Percentiles rank a stretch among this genome's conserved stretches.
These are phyloP conservation scores for Listrodromus nycthemerus DNA, from an alignment of 2,888 invertebrate species.

Conservation along the genomic window DNA sequence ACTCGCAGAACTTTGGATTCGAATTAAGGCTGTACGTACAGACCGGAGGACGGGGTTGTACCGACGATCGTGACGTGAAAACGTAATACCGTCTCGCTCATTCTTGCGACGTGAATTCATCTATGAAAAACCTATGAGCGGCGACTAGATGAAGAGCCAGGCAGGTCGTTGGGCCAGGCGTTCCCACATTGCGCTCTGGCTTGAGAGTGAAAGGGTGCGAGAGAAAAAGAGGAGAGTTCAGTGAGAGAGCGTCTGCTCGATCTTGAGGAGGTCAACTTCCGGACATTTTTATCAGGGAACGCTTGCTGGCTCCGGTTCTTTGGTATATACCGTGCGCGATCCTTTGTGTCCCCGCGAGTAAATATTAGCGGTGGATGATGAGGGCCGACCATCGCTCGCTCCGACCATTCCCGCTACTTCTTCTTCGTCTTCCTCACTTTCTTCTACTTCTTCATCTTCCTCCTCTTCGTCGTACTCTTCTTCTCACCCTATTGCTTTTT, in stretches of 20 bases:
- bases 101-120: constrained; percentile 48
- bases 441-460: constrained; percentile 58
- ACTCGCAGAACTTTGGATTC: constrained; percentile 18
- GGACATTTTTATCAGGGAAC: constrained; percentile 75
- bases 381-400: constrained; percentile 69
- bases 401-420: constrained; percentile 57
- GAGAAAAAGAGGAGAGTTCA: constrained; percentile 44
- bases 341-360: constrained; percentile 79
- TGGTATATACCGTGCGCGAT: constrained; percentile 62
- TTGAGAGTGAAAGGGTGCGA: constrained; percentile 30
- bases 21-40: constrained; percentile 35
- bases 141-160: constrained; percentile 31
- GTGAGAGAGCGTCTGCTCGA: constrained; percentile 53
- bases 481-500: constrained; percentile 13
- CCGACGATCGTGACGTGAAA: constrained; percentile 22
- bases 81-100: constrained; percentile 16
- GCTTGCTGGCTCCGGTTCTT: constrained; percentile 67
- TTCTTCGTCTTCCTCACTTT: constrained; percentile 56
- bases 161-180: neutral
- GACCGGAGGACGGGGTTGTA: constrained; percentile 22
- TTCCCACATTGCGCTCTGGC: constrained; percentile 25
- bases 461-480: constrained; percentile 21
- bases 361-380: constrained; percentile 83
- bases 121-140: constrained; percentile 20
- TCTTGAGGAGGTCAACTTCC: constrained; percentile 68